Percentiles rank a stretch among this genome's conserved stretches.
Conservation (phyloP, 2,797 vertebrate species). For the Hypotaenidia okinawae region DNA sequence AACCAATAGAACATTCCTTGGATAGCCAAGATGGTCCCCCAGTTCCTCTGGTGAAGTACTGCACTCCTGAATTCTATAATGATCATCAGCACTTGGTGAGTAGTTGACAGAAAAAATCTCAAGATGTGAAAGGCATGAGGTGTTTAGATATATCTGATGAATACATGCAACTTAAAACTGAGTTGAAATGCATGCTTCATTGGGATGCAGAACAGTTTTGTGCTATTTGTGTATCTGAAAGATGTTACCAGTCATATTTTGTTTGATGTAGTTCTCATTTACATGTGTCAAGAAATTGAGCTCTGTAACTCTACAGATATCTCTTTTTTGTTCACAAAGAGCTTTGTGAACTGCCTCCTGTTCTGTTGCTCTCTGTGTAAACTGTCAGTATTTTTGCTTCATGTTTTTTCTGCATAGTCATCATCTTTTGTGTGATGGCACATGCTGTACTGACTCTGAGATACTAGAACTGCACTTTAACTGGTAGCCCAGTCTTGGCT, state of each 20-base stretch:
- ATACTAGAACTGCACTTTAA: background rate
- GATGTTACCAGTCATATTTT: background rate
- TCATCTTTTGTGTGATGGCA: background rate
- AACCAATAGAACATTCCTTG: constrained; percentile 84
- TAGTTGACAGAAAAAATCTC: background rate
- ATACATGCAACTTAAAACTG: background rate
- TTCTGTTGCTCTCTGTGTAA: background rate
- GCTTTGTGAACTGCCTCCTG: background rate
- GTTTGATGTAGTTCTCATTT: background rate
- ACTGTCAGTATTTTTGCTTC: background rate
- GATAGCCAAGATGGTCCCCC: constrained; percentile 89
- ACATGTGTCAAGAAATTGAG: background rate
- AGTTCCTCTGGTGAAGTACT: constrained; percentile 81
- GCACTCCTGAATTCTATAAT: constrained; percentile 87
- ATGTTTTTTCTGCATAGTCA: background rate
- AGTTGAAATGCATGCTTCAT: background rate
- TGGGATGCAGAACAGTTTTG: background rate
- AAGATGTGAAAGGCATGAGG: background rate
- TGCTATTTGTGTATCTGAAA: background rate
- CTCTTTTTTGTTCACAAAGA: background rate
- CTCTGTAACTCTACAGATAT: background rate
- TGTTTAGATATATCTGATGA: background rate
- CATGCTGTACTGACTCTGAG: background rate
- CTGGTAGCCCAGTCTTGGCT: background rate
- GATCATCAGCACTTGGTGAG: constrained; percentile 85